These are phyloP conservation scores for Zaprionus obscuricornis DNA, from an alignment of 2,888 invertebrate species.

Conservation along the genomic window DNA sequence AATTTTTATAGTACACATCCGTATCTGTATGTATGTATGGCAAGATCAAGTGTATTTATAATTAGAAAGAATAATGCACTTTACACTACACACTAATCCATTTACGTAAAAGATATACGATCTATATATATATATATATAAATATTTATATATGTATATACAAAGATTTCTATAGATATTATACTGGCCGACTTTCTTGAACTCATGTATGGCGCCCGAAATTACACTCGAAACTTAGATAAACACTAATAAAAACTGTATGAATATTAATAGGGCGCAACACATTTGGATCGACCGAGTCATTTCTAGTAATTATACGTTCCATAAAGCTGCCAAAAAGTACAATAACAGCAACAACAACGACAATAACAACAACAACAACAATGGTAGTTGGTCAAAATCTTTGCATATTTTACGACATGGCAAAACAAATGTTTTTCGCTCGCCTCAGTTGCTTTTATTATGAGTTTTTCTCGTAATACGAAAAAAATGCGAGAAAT, in stretches of 20 bases:
- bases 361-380: constrained; percentile 10
- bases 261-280: constrained; percentile 66
- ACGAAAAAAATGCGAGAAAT: constrained; percentile 69
- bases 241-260: constrained; percentile 65
- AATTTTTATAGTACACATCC: neutral
- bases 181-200: constrained; percentile 18
- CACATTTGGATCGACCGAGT: constrained; percentile 60
- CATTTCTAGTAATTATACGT: constrained; percentile 71
- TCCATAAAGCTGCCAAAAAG: constrained; percentile 65
- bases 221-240: constrained; percentile 62
- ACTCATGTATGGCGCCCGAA: constrained; percentile 58
- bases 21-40: too few species aligned
- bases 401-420: constrained; percentile 74
- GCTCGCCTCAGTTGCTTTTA: constrained; percentile 65
- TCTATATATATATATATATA: neutral
- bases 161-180: neutral
- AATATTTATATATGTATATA: neutral
- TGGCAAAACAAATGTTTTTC: constrained; percentile 75
- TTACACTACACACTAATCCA: constrained; percentile 10
- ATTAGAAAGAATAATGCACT: constrained; percentile 33
- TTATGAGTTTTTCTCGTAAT: constrained; percentile 69
- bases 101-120: too few species aligned
- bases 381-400: constrained; percentile 40
- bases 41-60: constrained; percentile 57
- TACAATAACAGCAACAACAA: constrained; percentile 23